A percentile compares a stretch with the other conserved stretches of the same genome.
These are phyloP conservation scores for Apus apus DNA, from an alignment of 2,113 vertebrate species.

Conservation along the genomic window DNA sequence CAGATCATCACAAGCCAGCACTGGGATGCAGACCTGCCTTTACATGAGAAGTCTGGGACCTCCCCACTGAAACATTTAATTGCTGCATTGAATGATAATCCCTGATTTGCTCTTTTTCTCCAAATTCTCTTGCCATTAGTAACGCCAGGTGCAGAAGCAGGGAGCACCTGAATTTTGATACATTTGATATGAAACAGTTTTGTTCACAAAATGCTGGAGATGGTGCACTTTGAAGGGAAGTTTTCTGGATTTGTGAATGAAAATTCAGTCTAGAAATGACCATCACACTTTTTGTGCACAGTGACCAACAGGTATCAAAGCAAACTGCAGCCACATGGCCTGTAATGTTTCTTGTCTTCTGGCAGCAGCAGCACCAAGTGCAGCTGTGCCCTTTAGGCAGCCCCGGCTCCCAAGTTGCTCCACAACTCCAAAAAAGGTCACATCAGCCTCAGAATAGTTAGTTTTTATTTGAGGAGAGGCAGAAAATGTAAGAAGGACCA, in stretches of 20 bases:
- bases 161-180: accelerated
- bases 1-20: accelerated
- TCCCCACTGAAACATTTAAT: neutral
- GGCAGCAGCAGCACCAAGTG: accelerated
- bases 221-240: accelerated
- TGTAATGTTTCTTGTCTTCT: accelerated
- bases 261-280: neutral
- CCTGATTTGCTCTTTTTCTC: accelerated
- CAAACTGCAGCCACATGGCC: accelerated
- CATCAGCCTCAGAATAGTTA: neutral
- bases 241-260: neutral
- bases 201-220: neutral
- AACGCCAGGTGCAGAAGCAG: neutral
- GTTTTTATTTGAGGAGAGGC: neutral
- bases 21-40: neutral
- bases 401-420: neutral
- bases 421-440: neutral
- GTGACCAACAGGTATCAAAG: neutral
- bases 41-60: neutral
- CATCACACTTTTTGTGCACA: accelerated
- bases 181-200: neutral
- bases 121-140: too few species aligned
- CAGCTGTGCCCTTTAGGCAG: accelerated
- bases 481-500: neutral
- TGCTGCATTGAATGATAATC: neutral